These are phyloP conservation scores for Aphelocoma coerulescens DNA, from an alignment of 2,113 vertebrate species.

Conservation along the genomic window DNA sequence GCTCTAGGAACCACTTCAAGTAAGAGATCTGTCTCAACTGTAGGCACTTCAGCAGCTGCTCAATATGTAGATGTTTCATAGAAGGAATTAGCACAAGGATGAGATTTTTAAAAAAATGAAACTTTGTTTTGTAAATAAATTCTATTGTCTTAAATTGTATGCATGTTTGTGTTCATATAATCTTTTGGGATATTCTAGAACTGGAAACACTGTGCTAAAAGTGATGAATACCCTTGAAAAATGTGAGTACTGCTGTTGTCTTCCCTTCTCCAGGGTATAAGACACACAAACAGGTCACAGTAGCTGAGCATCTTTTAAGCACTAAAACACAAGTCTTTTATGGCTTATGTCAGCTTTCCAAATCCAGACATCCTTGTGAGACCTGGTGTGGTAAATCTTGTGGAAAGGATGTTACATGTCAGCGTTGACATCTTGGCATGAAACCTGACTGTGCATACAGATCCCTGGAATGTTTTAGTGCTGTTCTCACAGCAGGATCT, in stretches of 20 bases:
- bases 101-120: not conserved
- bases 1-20: not conserved
- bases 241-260: not conserved
- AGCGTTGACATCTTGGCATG: not conserved
- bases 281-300: not conserved
- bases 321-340: not conserved
- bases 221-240: not conserved
- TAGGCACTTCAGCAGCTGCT: not conserved
- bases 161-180: not conserved
- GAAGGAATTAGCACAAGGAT: not conserved
- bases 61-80: not conserved
- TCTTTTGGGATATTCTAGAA: not conserved
- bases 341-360: not conserved
- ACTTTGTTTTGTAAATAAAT: not conserved
- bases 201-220: not conserved
- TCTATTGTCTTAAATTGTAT: not conserved
- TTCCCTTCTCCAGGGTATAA: not conserved
- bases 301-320: not conserved
- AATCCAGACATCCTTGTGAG: not conserved
- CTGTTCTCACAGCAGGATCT: not conserved
- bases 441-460: not conserved
- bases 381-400: not conserved
- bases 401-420: not conserved
- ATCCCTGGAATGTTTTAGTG: not conserved
- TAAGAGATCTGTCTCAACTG: not conserved